phyloP scores from a whole-genome alignment of 2,113 vertebrate species.

The Podocnemis expansa region DNA sequence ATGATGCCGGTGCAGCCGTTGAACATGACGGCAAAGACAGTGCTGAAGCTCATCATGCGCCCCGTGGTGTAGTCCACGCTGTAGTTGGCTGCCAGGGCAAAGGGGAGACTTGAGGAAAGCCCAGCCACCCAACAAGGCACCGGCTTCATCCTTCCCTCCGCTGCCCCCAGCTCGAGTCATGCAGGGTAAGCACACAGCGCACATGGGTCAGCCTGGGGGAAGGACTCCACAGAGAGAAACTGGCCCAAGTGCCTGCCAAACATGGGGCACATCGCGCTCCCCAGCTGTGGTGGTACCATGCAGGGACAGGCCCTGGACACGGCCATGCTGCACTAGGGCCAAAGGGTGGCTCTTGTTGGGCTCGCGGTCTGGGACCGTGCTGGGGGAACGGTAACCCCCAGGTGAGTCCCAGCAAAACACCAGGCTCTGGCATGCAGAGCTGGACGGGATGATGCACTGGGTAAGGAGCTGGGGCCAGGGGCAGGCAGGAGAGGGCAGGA shows the following conservation, averaged over 20 bases:
- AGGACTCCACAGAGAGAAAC: too few species aligned
- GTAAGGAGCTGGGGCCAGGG: too few species aligned
- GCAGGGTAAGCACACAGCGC: too few species aligned
- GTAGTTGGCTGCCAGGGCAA: constrained; percentile 76
- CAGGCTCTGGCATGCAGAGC: not conserved
- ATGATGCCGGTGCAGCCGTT: constrained; percentile 92
- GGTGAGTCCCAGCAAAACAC: not conserved
- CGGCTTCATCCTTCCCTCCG: not conserved
- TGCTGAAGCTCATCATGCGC: constrained; percentile 83
- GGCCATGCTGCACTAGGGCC: too few species aligned
- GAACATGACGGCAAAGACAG: constrained; percentile 89
- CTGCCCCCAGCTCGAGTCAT: not conserved
- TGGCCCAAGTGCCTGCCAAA: too few species aligned
- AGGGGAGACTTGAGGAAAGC: rapidly evolving
- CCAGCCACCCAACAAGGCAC: not conserved
- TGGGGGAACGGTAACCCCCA: not conserved
- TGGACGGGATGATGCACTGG: not conserved
- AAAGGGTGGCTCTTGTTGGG: not conserved
- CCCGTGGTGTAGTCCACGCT: constrained; percentile 83
- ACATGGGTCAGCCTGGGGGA: rapidly evolving
- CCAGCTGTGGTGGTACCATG: not conserved
- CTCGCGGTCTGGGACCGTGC: not conserved
- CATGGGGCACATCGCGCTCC: not conserved
- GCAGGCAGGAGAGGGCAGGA: rapidly evolving
- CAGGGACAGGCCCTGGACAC: too few species aligned